phyloP scores from a whole-genome alignment of 2,888 invertebrate species.

The Laspeyria flexula region DNA sequence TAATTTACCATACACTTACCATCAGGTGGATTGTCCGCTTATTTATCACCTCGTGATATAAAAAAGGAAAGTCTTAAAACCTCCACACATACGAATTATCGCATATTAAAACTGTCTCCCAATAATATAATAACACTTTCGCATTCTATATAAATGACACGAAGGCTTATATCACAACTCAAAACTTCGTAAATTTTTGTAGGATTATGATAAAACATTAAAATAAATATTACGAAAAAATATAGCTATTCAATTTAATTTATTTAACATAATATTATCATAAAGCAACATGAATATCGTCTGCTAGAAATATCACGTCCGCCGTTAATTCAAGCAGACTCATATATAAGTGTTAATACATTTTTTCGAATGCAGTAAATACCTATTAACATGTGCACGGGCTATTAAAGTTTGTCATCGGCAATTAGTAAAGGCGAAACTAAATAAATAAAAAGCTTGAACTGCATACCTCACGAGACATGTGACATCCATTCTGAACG shows the following conservation, averaged over 20 bases:
- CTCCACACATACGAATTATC: too few relatives aligned
- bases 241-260: conserved; percentile 4
- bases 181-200: neutral
- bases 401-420: conserved; percentile 82
- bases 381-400: conserved; percentile 77
- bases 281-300: neutral
- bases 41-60: too few relatives aligned
- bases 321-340: conserved; percentile 11
- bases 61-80: too few relatives aligned
- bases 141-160: neutral
- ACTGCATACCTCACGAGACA: conserved; percentile 69
- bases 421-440: conserved; percentile 80
- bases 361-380: conserved; percentile 46
- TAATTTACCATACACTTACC: too few relatives aligned
- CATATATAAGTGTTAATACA: conserved; percentile 10
- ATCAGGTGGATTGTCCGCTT: too few relatives aligned
- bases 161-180: neutral
- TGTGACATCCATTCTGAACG: conserved; percentile 81
- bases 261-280: neutral
- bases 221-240: neutral
- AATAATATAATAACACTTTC: neutral
- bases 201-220: neutral
- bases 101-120: too few relatives aligned
- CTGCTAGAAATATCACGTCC: conserved; percentile 2
- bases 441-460: conserved; percentile 69